phyloP scores from a whole-genome alignment of 2,797 vertebrate species.

The Carcharodon carcharias region DNA sequence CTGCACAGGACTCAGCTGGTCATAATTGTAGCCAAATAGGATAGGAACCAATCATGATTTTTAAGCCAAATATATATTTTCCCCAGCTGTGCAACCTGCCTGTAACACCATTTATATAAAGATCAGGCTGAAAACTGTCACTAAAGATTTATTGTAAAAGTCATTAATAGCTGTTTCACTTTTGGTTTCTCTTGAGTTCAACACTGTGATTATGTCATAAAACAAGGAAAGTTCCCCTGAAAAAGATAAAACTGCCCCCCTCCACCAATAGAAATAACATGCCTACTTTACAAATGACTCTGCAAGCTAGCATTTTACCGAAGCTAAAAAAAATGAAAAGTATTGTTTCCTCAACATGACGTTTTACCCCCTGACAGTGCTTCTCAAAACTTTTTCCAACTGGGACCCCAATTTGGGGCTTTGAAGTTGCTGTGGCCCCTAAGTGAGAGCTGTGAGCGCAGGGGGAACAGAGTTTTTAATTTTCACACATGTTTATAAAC shows the following conservation, averaged over 20 bases:
- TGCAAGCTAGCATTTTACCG: background rate
- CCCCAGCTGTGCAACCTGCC: background rate
- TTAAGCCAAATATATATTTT: background rate
- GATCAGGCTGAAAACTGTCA: background rate
- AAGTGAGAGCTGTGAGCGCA: too few relatives aligned
- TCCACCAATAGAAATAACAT: background rate
- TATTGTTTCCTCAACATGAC: background rate
- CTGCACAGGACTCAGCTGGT: background rate
- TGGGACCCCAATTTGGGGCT: too few relatives aligned
- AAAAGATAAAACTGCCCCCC: background rate
- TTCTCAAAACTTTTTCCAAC: too few relatives aligned
- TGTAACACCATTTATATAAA: background rate
- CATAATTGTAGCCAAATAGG: background rate
- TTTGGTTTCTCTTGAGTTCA: background rate
- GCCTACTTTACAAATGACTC: background rate
- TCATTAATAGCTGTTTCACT: background rate
- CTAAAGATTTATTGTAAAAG: background rate
- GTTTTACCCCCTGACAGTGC: background rate
- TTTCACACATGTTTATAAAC: too few relatives aligned
- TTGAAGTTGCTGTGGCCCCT: too few relatives aligned
- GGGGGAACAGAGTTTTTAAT: too few relatives aligned
- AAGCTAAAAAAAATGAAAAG: background rate
- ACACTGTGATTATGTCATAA: background rate
- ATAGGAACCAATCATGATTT: background rate
- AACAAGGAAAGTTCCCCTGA: background rate